Base-by-base conservation (phyloP, 2,888 invertebrate genomes). In the Lissocephala sabroskyi region DNA sequence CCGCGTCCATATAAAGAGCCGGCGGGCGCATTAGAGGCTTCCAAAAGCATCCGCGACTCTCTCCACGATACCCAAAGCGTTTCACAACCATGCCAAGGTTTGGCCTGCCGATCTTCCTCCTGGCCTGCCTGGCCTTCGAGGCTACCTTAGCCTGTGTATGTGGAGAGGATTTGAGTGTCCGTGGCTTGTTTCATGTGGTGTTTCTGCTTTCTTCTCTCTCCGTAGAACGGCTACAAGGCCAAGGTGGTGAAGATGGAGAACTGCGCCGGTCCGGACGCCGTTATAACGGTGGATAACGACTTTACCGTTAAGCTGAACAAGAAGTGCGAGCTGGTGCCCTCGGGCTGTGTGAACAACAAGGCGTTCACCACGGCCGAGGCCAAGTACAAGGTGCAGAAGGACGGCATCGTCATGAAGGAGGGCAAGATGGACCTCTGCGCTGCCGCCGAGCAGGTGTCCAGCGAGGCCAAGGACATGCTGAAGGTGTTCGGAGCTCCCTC, bases 341-440 rank as follows among this genome's bases (percentile, higher is more conserved):
- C 47, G 1, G 86, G 86, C 13, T 86, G 86, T 59, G 58, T 86
- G 1, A 59, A 56, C 1, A 82, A 82, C 14, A 86, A 86, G 62
- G 79, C 80, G 0, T 85, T 86, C 35, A 65, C 53, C 23, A 83
- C 83, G 1, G 85, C 86, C 4, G 56, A 74, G 70, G 79, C 81
- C 14, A 81, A 73, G 26, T 86, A 79, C 52, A 80, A 79, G 18
- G 49, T 85, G 1, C 80, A 79, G 26, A 86, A 86, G 70, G 80
- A 85, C 49, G 85, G 85, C 1, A 60, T 86, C 14, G 80, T 84
- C 2, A 54, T 85, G 7, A 79, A 83, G 32, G 83, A 85, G 57
- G 86, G 85, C n/a, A 80, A 80, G 19, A 14, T 83, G 2, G 85
- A 86, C 59, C 63, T 85, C n/a, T 86, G 86, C 45, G 71, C 78